phyloP scores from a whole-genome alignment of 64 coral and sea anemone species.

The Dendrophyllia cribrosa region DNA sequence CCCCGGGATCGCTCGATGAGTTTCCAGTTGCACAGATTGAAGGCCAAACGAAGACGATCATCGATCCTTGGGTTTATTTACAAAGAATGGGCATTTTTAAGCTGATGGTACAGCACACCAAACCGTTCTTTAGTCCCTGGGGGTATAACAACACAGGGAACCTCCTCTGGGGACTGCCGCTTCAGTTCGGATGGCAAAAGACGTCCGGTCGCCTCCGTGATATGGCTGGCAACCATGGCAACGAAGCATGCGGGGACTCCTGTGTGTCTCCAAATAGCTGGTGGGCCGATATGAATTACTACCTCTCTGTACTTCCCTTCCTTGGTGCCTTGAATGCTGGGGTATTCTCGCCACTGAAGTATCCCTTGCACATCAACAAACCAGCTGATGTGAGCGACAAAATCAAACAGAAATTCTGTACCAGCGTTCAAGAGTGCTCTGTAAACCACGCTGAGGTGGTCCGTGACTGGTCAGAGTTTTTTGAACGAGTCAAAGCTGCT shows the following conservation, averaged over 20 bases:
- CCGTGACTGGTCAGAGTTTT: slow-evolving; percentile 71
- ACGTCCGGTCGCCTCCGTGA: slow-evolving; percentile 42
- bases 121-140: slow-evolving; percentile 70
- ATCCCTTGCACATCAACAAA: slow-evolving; percentile 60
- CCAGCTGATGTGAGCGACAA: slow-evolving; percentile 58
- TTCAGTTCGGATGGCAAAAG: slow-evolving; percentile 92
- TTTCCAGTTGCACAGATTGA: slow-evolving; percentile 59
- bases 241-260: neutral
- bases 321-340: slow-evolving; percentile 82
- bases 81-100: slow-evolving; percentile 82
- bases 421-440: slow-evolving; percentile 52
- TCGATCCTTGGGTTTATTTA: slow-evolving; percentile 80
- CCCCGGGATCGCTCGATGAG: slow-evolving; percentile 49
- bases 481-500: slow-evolving; percentile 37
- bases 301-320: slow-evolving; percentile 82
- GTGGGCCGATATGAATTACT: slow-evolving; percentile 98
- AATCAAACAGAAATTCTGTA: slow-evolving; percentile 71
- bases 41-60: slow-evolving; percentile 26
- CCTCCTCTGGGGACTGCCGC: slow-evolving; percentile 89
- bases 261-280: slow-evolving; percentile 76
- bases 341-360: slow-evolving; percentile 6
- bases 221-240: neutral
- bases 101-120: slow-evolving; percentile 62
- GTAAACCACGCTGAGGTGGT: slow-evolving; percentile 56
- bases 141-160: slow-evolving; percentile 89